Percentiles rank a stretch among this genome's conserved stretches.
These are phyloP conservation scores for Danio tinwini DNA, from an alignment of 2,797 vertebrate species.

Conservation along the genomic window DNA sequence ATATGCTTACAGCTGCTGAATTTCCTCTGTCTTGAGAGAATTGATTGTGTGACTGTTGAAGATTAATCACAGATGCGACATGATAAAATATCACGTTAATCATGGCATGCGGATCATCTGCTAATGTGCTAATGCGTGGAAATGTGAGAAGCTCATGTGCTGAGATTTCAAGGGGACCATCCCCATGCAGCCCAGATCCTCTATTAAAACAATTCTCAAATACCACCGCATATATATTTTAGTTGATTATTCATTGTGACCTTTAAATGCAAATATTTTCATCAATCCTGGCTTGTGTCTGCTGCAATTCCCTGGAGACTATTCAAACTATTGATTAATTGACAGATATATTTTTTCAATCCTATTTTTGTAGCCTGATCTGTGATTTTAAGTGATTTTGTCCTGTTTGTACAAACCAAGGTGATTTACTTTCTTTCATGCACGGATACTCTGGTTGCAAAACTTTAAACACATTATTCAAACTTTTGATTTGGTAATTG, in stretches of 20 bases:
- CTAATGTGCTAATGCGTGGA: conserved; percentile 50
- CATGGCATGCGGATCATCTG: conserved; percentile 35
- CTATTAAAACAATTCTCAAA: background rate
- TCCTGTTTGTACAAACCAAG: no score
- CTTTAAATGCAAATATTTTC: conserved; percentile 14
- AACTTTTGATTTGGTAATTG: background rate
- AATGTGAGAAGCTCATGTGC: conserved; percentile 50
- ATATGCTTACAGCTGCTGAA: conserved; percentile 30
- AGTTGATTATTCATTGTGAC: background rate
- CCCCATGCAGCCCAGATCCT: background rate
- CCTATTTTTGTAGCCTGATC: background rate
- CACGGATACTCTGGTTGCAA: no score
- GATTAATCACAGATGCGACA: conserved; percentile 54
- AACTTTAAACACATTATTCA: background rate
- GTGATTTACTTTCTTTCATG: no score
- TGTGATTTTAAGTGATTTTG: background rate
- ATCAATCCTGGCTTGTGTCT: background rate
- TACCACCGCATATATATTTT: background rate
- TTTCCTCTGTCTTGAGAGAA: conserved; percentile 39
- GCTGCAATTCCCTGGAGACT: background rate
- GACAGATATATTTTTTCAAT: background rate
- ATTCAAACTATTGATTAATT: background rate
- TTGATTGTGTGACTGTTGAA: conserved; percentile 53
- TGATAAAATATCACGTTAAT: conserved; percentile 54
- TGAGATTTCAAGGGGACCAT: background rate